Percentiles rank a stretch among this genome's conserved stretches.
These are phyloP conservation scores for Lampropteryx suffumata DNA, from an alignment of 2,888 invertebrate genomes.

Conservation along the genomic window DNA sequence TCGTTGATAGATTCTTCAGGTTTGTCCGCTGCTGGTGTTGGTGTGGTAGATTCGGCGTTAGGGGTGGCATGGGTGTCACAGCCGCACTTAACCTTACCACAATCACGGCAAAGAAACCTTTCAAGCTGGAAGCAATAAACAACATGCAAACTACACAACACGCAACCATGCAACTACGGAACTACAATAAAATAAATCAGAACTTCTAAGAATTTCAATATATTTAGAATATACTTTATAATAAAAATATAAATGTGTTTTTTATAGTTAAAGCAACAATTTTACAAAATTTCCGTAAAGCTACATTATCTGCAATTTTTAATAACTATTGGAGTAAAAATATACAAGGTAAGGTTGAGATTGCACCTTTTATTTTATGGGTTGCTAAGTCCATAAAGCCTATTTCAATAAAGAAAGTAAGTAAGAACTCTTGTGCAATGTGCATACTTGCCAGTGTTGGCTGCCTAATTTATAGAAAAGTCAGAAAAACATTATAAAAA, in stretches of 20 bases:
- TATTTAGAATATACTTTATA: slow-evolving; percentile 8
- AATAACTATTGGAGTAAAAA: no score
- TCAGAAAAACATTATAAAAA: no score
- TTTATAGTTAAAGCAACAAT: no score
- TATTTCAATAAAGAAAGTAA: no score
- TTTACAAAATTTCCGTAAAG: no score
- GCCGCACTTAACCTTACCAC: slow-evolving; percentile 86
- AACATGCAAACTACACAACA: slow-evolving; percentile 80
- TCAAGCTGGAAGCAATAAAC: slow-evolving; percentile 87
- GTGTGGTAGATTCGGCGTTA: slow-evolving; percentile 35
- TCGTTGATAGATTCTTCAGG: slow-evolving; percentile 35
- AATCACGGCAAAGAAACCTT: slow-evolving; percentile 88
- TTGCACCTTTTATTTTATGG: no score
- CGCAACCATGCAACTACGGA: slow-evolving; percentile 61
- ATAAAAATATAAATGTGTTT: not conserved
- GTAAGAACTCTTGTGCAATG: no score
- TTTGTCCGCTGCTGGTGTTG: slow-evolving; percentile 32
- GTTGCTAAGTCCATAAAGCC: no score
- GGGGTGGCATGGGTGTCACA: slow-evolving; percentile 62
- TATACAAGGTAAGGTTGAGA: no score
- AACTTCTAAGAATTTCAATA: slow-evolving; percentile 10
- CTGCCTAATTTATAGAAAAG: no score
- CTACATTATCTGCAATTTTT: no score
- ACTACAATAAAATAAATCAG: slow-evolving; percentile 32
- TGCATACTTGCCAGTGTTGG: no score